Conservation (phyloP, 2,888 invertebrate species). For the Pseudococcus longispinus region DNA sequence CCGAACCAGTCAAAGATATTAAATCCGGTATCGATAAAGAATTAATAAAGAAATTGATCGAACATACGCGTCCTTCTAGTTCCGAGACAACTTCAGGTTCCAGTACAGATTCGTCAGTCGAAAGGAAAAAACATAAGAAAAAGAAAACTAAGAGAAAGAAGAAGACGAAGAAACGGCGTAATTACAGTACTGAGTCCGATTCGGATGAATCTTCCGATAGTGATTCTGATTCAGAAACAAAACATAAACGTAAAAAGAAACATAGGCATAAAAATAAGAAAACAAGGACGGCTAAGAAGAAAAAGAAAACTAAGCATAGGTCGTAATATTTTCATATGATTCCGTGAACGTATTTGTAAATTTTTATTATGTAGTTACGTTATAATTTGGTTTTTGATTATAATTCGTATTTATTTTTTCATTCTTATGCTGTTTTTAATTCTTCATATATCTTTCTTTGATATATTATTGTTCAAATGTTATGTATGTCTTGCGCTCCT, state of each 20-base stretch:
- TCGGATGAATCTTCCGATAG: constrained; percentile 50
- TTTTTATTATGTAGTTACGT: neutral
- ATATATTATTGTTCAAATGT: neutral
- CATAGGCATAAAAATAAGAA: constrained; percentile 56
- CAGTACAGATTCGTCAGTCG: constrained; percentile 48
- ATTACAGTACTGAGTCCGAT: constrained; percentile 38
- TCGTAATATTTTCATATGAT: neutral
- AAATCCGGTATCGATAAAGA: constrained; percentile 54
- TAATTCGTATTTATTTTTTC: neutral
- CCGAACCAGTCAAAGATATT: constrained; percentile 35
- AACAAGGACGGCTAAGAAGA: constrained; percentile 54
- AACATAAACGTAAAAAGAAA: constrained; percentile 57
- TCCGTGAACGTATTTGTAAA: neutral
- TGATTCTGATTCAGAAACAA: constrained; percentile 51
- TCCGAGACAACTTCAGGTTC: constrained; percentile 51
- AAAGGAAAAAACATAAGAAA: constrained; percentile 56
- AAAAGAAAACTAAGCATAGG: constrained; percentile 56
- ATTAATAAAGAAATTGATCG: constrained; percentile 52
- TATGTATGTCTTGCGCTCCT: neutral
- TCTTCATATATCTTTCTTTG: neutral
- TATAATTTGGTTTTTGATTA: neutral
- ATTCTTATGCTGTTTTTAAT: neutral
- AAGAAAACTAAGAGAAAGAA: constrained; percentile 52
- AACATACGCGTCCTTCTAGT: constrained; percentile 48
- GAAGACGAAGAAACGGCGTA: constrained; percentile 38